Evolutionary conservation across 2,888 invertebrate species (phyloP).

Genomic region (Melanchra persicariae): DNA sequence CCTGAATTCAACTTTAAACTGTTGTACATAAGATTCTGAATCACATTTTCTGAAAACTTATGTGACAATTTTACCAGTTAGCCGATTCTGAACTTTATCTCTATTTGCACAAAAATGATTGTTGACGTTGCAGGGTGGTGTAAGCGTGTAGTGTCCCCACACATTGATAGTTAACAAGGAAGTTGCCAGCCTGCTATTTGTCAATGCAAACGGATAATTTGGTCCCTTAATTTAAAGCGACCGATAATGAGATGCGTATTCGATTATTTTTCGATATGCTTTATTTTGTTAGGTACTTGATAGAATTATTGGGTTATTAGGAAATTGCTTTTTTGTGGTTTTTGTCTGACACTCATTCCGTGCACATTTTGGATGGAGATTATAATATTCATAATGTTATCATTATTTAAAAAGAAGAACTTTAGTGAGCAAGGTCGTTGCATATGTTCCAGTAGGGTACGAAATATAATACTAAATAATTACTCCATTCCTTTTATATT

Average conservation of each 20-base stretch:
- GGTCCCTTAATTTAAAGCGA: conserved; percentile 86
- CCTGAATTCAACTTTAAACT: conserved; percentile 60
- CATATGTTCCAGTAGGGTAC: too few relatives aligned
- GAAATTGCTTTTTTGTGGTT: conserved; percentile 26
- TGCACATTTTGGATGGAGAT: not conserved
- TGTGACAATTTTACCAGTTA: conserved; percentile 15
- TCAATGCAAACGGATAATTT: conserved; percentile 88
- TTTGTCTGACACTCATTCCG: too few relatives aligned
- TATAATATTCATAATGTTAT: not conserved
- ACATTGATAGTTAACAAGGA: conserved; percentile 85
- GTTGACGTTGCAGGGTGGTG: conserved; percentile 49
- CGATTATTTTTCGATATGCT: conserved; percentile 78
- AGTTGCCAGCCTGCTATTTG: conserved; percentile 86
- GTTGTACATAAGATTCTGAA: conserved; percentile 7
- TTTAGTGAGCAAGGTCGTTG: too few relatives aligned
- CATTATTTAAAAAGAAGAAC: not conserved
- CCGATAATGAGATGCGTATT: conserved; percentile 88
- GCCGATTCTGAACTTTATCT: conserved; percentile 63
- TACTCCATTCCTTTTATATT: too few relatives aligned
- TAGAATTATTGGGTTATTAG: conserved; percentile 55
- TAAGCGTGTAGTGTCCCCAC: conserved; percentile 75
- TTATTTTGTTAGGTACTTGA: conserved; percentile 41
- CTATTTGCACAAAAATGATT: conserved; percentile 37
- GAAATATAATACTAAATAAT: too few relatives aligned
- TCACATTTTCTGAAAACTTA: conserved; percentile 6